Evolutionary conservation across 2,797 vertebrate species (phyloP), one percentile per base, ranked within the genome.

Genomic region (Sandelia bainsii): DNA sequence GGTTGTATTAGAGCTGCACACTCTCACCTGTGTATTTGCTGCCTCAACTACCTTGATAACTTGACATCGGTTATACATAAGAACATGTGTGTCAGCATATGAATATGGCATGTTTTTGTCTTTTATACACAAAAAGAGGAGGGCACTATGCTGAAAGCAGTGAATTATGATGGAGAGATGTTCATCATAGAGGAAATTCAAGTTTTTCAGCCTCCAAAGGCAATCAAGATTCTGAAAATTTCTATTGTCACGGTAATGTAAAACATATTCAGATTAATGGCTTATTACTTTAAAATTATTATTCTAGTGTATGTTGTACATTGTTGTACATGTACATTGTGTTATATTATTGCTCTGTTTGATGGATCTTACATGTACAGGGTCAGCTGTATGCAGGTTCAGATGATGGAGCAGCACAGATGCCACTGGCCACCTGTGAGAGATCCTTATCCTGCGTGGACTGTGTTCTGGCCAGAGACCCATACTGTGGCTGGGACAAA

Each of bases 181-280:
- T 90, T 96, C 85, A 94, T 95, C 75, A 91, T 96, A 48, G 96
- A 96, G 60, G 94, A 96, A 89, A 81, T 95, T 17, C 90, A 94
- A 62, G 86, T 97, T 54, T 96, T 96, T 69, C 45, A 75, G 8
- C 5, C 85, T 1, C 71, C 73, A 0, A 90, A 91, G 42, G 84
- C 94, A 1, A 82, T 96, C 19, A 95, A 91, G 50, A 93, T 89
- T 50, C 89, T 96, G 40, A 89, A 80, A 29, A 89, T 95, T 65
- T 95, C 94, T 10, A 65, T 82, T 4, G 54, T 56, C 73, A 94
- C 77, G 92, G 95, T 95, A 91, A 87, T 57, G 44, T 69, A 0
- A 72, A 67, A 23, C 5, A 0, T 5, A 37, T 5, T 32, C 16
- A n/a, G 1, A 49, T 59, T 1, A 13, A n/a, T 49, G 4, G 8